Evolutionary conservation across 2,113 vertebrate genomes (phyloP), one percentile per base, ranked within the genome.

Genomic region (Lota lota): DNA sequence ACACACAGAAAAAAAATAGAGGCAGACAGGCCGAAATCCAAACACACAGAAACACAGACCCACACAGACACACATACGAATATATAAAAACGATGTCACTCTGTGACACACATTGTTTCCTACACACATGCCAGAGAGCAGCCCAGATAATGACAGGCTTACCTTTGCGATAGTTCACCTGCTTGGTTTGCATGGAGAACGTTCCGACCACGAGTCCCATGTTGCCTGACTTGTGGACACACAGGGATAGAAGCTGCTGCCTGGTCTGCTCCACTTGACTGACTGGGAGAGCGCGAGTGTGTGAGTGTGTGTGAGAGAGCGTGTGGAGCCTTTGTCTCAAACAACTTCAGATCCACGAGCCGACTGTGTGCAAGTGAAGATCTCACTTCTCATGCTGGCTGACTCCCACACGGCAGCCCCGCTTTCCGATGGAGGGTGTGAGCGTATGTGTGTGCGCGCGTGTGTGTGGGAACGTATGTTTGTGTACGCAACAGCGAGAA

Each of bases 181-280:
- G 90, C 84, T 91, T 92, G 86, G 84, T 57, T 65, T 91, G 89
- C 85, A 90, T 69, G 64, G 91, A 92, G 69, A 91, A 92, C 50
- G 91, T 92, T 76, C 91, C 92, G 83, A 92, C 84, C 68, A 91
- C 91, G 22, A 91, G 64, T 78, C 91, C 92, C 91, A 93, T 92
- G 78, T 83, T 87, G 87, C 81, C 79, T 87, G 87, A 83, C 80
- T 84, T 68, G 70, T 86, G 82, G 64, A 22, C 15, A 71, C 69
- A 77, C 80, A 75, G 76, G 61, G 67, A 58, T 20, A 19, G 58
- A 61, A 64, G 68, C 17, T 47, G 7, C 15, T 69, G 70, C 61
- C 60, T 24, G 78, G 63, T 69, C 63, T 68, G 61, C 20, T 56
- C 57, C 2, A n/a, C 61, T 61, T 68, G 63, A 72, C 47, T 66